Conservation (phyloP, 2,888 invertebrate species). For the Sisyra nigra region DNA sequence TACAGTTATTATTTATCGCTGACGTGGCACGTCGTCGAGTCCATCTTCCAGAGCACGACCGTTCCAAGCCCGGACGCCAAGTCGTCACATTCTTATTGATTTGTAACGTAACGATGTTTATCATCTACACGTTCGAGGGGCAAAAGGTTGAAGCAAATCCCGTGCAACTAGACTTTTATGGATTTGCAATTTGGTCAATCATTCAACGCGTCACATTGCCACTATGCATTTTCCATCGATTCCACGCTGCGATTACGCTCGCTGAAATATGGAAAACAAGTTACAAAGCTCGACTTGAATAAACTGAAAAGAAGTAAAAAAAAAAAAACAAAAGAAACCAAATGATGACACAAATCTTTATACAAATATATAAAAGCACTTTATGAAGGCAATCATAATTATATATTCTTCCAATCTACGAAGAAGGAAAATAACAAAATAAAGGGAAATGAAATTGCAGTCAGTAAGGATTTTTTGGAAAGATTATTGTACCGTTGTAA, state of each 20-base stretch:
- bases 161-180: constrained; percentile 83
- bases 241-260: constrained; percentile 87
- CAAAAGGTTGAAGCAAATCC: constrained; percentile 89
- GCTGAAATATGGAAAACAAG: constrained; percentile 94
- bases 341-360: neutral
- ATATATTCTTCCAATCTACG: too few species aligned
- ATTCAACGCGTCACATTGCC: constrained; percentile 86
- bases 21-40: constrained; percentile 86
- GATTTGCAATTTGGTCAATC: constrained; percentile 83
- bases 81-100: constrained; percentile 90
- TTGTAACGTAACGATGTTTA: constrained; percentile 93
- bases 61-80: constrained; percentile 88
- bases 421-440: too few species aligned
- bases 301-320: constrained; percentile 24
- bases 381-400: too few species aligned
- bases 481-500: neutral
- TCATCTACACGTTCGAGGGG: constrained; percentile 88
- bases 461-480: neutral
- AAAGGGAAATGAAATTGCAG: too few species aligned
- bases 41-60: constrained; percentile 80
- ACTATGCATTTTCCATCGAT: constrained; percentile 90
- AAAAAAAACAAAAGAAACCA: constrained; percentile 11
- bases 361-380: neutral
- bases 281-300: constrained; percentile 81
- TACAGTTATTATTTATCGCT: constrained; percentile 84